phyloP scores from a whole-genome alignment of 2,797 vertebrate genomes.

The Bufotes viridis region DNA sequence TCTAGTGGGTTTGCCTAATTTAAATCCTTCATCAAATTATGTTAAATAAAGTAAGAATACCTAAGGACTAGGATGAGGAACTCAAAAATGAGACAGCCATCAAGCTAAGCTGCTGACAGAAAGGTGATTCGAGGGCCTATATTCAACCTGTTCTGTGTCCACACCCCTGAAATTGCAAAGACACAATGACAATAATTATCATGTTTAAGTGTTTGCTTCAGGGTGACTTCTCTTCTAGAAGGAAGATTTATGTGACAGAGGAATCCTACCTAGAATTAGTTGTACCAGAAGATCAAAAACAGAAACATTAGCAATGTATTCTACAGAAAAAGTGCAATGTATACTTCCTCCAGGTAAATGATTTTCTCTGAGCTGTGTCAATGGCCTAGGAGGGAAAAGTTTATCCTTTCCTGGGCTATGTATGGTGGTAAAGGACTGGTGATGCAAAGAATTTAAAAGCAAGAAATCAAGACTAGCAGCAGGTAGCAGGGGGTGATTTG shows the following conservation, averaged over 20 bases:
- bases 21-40: too few species aligned
- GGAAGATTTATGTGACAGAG: not conserved
- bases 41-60: not conserved
- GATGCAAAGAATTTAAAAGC: too few species aligned
- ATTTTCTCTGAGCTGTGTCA: too few species aligned
- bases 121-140: not conserved
- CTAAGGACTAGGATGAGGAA: not conserved
- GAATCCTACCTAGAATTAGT: not conserved
- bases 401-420: too few species aligned
- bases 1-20: too few species aligned
- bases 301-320: not conserved
- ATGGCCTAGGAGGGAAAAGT: too few species aligned
- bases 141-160: slow-evolving; percentile 9
- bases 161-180: slow-evolving; percentile 12
- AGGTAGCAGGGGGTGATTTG: too few species aligned
- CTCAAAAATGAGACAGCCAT: not conserved
- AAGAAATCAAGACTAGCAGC: too few species aligned
- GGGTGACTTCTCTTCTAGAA: not conserved
- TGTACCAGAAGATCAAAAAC: slow-evolving; percentile 1
- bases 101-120: not conserved
- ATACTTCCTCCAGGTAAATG: too few species aligned
- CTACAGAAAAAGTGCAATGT: not conserved
- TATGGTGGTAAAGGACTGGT: too few species aligned
- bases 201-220: slow-evolving; percentile 17
- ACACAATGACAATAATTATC: slow-evolving; percentile 40